Evolutionary conservation across 2,888 invertebrate genomes (phyloP).

Genomic region (Volucella zonaria): DNA sequence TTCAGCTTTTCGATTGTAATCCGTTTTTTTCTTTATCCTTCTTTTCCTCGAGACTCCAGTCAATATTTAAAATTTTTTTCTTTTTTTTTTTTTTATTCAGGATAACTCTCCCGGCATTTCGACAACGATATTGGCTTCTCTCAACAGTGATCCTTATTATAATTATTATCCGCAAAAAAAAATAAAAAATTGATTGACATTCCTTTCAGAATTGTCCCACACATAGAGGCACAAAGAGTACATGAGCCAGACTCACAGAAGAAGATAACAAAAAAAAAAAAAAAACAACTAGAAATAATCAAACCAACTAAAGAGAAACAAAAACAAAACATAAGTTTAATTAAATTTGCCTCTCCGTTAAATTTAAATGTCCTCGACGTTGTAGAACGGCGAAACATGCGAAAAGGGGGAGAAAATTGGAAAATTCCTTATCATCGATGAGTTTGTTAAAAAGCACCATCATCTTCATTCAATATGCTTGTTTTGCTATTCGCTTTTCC

Average conservation of each 20-base stretch:
- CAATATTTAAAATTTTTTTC: background rate
- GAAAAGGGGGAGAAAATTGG: constrained; percentile 58
- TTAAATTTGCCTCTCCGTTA: constrained; percentile 70
- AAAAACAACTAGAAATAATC: constrained; percentile 6
- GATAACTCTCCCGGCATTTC: constrained; percentile 47
- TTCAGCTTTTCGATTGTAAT: constrained; percentile 51
- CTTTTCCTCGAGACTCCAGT: background rate
- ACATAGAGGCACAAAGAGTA: constrained; percentile 3
- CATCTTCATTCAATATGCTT: constrained; percentile 63
- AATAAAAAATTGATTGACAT: constrained; percentile 68
- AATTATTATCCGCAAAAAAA: constrained; percentile 55
- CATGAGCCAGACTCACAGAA: background rate
- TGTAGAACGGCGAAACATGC: constrained; percentile 10
- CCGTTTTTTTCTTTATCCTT: constrained; percentile 24
- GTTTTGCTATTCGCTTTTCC: background rate
- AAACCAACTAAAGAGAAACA: constrained; percentile 10
- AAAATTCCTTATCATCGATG: constrained; percentile 71
- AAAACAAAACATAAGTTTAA: constrained; percentile 64
- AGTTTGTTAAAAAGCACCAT: constrained; percentile 65
- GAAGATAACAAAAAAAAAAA: background rate
- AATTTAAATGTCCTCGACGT: constrained; percentile 62
- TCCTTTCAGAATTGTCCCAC: constrained; percentile 53
- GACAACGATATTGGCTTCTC: constrained; percentile 58
- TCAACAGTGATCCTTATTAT: constrained; percentile 54
- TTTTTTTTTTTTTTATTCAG: background rate